Base-by-base conservation (phyloP, 1,140 invertebrate species). In the Orius insidiosus region DNA sequence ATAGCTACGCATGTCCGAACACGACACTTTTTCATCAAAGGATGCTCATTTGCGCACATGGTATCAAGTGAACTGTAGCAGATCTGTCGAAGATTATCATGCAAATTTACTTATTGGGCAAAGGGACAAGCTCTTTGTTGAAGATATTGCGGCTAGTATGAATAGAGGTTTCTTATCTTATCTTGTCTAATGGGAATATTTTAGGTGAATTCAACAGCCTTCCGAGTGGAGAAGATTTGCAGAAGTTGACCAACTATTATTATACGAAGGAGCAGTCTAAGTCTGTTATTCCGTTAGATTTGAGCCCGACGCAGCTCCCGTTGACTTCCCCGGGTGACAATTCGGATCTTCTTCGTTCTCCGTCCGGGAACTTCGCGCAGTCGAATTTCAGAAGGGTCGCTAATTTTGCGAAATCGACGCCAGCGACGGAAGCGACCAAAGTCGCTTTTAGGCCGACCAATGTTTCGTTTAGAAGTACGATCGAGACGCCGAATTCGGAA, bases 21-120 rank as follows among this genome's bases (percentile, higher is more conserved):
- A 75, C 74, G 3, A 84, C 80, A 8, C 68, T 81, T 14, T 84
- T 84, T 63, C 80, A 82, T 59, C 80, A 83, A 60, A 64, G 76
- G 16, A 80, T 80, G 73, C 65, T 82, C 45, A 73, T 82, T 54
- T 84, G 80, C 54, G 80, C 82, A 58, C 78, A 83, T 82, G 78
- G 76, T 82, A 80, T 56, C 80, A 80, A 72, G 80, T 84, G n/a
- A 77, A 82, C 61, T 84, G 79, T 54, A 74, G 72, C 48, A 67
- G 66, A 50, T 70, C 78, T 0, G 71, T 75, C 53, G 63, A 63
- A 24, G 71, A 78, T 57, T 81, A 78, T 54, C 65, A 67, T 14
- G 75, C 76, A 9, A 83, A 81, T 59, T 58, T 76, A 4, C 59
- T 78, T 10, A 80, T 81, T 45, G 77, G 77, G 41, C 75, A 78